Base-by-base conservation (phyloP, 2,797 vertebrate species). In the Rhynchotus rufescens region DNA sequence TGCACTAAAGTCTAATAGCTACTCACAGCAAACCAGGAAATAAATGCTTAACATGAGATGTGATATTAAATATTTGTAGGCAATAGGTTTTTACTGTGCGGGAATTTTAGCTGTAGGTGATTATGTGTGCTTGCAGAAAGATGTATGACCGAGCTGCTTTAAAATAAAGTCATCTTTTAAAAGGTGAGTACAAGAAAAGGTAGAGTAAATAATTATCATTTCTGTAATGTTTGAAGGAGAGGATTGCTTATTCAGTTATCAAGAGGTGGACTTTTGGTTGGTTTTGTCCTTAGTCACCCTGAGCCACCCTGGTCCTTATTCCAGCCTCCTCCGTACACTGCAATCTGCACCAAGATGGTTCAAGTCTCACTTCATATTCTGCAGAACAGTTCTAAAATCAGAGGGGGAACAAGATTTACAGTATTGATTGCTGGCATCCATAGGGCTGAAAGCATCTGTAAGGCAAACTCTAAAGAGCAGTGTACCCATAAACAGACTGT, bases 1-100 rank as follows among this genome's bases (percentile, higher is more conserved):
- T 91, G 81, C 90, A 57, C 72, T 89, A 88, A 91, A 94, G 72
- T 61, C 87, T 89, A 86, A 85, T 21, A 81, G 85, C 74, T 89
- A 64, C 92, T 90, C 87, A 77, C 85, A 76, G 76, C 85, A 76
- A 80, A 84, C 8, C 47, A 80, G 92, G 87, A 89, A 92, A 89
- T 6, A 6, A 84, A 32, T 38, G 77, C 85, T 75, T 10, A 34
- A 66, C 12, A 23, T 0, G 6, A 90, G 76, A 74, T 1, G 7
- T 28, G 45, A 69, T 45, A 69, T 47, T 25, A 40, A 86, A 32
- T 75, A 80, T 78, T 77, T 84, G 86, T 80, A 71, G 26, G 56
- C 87, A 88, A 30, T 0, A 4, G 47, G 17, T 81, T 81, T 81
- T 52, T 81, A 45, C 59, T 0, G 3, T 34, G 60, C 71, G 67